A percentile compares a stretch with the other conserved stretches of the same genome.
Conservation (phyloP, 1,140 invertebrate species). For the Tenebrio molitor region DNA sequence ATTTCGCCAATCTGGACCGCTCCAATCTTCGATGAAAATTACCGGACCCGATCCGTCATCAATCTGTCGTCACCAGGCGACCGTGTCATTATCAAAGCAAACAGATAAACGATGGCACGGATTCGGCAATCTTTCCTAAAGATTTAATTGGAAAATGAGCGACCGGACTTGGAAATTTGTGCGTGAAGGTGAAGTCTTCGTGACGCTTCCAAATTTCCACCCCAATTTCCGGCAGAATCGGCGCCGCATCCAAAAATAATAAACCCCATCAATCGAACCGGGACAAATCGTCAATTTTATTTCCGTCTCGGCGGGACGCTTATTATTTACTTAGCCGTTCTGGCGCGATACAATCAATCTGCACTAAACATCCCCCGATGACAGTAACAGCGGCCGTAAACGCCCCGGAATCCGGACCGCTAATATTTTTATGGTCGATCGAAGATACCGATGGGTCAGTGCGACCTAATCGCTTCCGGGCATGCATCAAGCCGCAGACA, state of each 20-base stretch:
- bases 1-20: too few species aligned
- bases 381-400: conserved; percentile 57
- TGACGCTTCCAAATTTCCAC: not conserved
- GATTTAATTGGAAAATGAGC: too few species aligned
- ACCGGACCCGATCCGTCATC: too few species aligned
- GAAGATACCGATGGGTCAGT: conserved; percentile 64
- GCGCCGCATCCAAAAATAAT: not conserved
- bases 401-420: conserved; percentile 62
- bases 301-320: conserved; percentile 25
- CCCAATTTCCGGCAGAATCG: too few species aligned
- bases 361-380: conserved; percentile 53
- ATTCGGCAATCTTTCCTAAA: too few species aligned
- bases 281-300: conserved; percentile 23
- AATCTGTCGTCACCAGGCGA: too few species aligned
- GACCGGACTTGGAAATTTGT: too few species aligned
- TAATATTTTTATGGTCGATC: conserved; percentile 67
- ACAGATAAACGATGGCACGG: too few species aligned
- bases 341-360: conserved; percentile 52
- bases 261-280: not conserved
- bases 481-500: conserved; percentile 45
- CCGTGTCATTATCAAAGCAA: too few species aligned
- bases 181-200: not conserved
- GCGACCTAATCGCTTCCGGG: conserved; percentile 65
- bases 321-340: conserved; percentile 27
- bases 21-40: too few species aligned